Conservation (phyloP, 2,113 vertebrate species). For the Scomber japonicus region DNA sequence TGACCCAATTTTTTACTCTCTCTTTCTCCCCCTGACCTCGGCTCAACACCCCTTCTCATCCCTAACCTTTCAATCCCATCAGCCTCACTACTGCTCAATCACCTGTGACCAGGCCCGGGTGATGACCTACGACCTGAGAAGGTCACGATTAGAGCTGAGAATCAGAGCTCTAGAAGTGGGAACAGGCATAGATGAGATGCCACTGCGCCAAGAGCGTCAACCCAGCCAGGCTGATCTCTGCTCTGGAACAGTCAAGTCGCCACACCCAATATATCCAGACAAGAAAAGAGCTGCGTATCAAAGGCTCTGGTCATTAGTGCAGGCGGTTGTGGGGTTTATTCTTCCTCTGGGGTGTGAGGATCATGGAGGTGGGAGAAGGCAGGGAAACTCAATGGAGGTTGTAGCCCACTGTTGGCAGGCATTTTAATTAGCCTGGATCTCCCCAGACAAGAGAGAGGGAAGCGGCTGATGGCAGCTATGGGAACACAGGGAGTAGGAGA, state of each 20-base stretch:
- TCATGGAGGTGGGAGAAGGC: conserved; percentile 43
- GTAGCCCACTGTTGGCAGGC: conserved; percentile 50
- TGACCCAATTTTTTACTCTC: conserved; percentile 73
- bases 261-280: conserved; percentile 52
- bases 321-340: conserved; percentile 40
- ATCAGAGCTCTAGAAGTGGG: conserved; percentile 35
- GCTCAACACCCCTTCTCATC: conserved; percentile 57
- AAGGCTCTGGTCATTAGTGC: conserved; percentile 67
- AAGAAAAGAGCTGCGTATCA: conserved; percentile 60
- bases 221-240: conserved; percentile 38
- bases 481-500: conserved; percentile 52
- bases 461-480: conserved; percentile 48
- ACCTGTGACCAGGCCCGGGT: conserved; percentile 77
- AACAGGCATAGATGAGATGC: conserved; percentile 42
- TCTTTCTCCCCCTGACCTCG: conserved; percentile 48
- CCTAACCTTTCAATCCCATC: conserved; percentile 81
- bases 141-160: conserved; percentile 70
- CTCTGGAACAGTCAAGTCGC: conserved; percentile 37
- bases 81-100: conserved; percentile 76
- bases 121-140: conserved; percentile 61
- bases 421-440: conserved; percentile 77
- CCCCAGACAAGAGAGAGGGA: conserved; percentile 44
- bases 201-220: conserved; percentile 31
- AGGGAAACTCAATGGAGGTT: conserved; percentile 53
- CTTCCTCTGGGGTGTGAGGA: conserved; percentile 33